Conservation (phyloP, 2,888 invertebrate genomes). For the Perdita meconis region DNA sequence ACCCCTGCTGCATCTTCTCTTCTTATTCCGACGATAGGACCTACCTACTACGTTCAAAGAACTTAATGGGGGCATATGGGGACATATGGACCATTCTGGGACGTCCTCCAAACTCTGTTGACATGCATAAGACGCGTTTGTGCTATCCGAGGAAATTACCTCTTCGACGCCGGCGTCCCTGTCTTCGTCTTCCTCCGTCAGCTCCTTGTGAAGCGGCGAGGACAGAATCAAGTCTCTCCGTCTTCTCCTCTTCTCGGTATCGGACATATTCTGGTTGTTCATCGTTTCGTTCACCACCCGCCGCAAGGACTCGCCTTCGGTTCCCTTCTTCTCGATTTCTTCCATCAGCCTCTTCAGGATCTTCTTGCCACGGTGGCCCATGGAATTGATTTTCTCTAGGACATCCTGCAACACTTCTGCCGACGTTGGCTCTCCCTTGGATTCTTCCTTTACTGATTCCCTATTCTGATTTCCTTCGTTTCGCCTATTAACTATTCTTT, state of each 20-base stretch:
- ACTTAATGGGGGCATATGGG: background rate
- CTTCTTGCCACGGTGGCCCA: conserved; percentile 86
- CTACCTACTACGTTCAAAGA: background rate
- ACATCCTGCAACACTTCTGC: conserved; percentile 87
- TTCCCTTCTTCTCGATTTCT: conserved; percentile 76
- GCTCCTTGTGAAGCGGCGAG: conserved; percentile 84
- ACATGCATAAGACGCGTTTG: too few species aligned
- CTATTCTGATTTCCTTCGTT: too few species aligned
- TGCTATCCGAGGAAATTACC: too few species aligned
- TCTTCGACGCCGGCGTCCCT: conserved; percentile 88
- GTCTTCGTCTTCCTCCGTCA: conserved; percentile 87
- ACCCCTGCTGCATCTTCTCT: too few species aligned
- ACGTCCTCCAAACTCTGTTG: too few species aligned
- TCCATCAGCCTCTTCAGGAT: conserved; percentile 86
- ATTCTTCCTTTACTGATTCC: background rate
- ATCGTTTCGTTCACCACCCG: conserved; percentile 83
- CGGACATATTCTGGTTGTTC: conserved; percentile 83
- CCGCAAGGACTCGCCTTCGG: conserved; percentile 59
- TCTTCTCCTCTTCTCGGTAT: conserved; percentile 77
- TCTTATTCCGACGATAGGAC: too few species aligned
- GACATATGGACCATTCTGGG: too few species aligned
- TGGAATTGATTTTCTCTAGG: conserved; percentile 85
- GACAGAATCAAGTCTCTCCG: conserved; percentile 86
- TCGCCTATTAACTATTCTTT: background rate
- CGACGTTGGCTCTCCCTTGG: conserved; percentile 71